Base-by-base conservation (phyloP, 2,113 vertebrate species). In the Scortum barcoo region DNA sequence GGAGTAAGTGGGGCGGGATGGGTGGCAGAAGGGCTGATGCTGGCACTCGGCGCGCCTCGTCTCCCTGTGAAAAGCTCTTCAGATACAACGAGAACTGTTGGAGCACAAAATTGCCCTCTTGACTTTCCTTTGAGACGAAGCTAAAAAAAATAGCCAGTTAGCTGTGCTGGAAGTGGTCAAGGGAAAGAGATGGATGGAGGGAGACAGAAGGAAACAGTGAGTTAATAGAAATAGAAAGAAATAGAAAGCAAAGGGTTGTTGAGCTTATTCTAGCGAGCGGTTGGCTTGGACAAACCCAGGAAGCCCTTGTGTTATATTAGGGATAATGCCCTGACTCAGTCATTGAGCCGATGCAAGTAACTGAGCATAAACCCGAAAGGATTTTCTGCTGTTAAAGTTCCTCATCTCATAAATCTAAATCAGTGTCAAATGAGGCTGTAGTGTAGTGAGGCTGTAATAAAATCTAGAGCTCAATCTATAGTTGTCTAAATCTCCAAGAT, bases 41-140 rank as follows among this genome's bases (percentile, higher is more conserved):
- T 83, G 76, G 67, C 62, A 79, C 83, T 87, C 74, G 9, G 28
- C 78, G 40, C 63, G 57, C 67, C 66, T 46, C 53, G 79, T 74
- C 73, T 78, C 46, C 30, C 75, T 5, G 28, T 84, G 70, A 85
- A 88, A 90, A 90, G 80, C 85, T 89, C 83, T 81, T 83, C 76
- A 90, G 84, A 90, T 76, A 73, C 83, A 83, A 83, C 74, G 79
- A 86, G 84, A 91, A 69, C 85, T 67, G 79, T 19, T 78, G 73
- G 91, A 91, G 89, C 84, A 91, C 63, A 40, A 91, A 89, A 93
- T 89, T 93, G 87, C 62, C 80, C 91, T 80, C 81, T 88, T 91
- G 86, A 92, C 86, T 81, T 92, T 90, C 56, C 72, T 90, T 78
- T 75, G 65, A 82, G 87, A 84, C 50, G 80, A 86, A 90, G 79